Percentiles rank a stretch among this genome's conserved stretches.
These are phyloP conservation scores for Cladopsammia gracilis DNA, from an alignment of 64 coral and sea anemone genomes.

Conservation along the genomic window DNA sequence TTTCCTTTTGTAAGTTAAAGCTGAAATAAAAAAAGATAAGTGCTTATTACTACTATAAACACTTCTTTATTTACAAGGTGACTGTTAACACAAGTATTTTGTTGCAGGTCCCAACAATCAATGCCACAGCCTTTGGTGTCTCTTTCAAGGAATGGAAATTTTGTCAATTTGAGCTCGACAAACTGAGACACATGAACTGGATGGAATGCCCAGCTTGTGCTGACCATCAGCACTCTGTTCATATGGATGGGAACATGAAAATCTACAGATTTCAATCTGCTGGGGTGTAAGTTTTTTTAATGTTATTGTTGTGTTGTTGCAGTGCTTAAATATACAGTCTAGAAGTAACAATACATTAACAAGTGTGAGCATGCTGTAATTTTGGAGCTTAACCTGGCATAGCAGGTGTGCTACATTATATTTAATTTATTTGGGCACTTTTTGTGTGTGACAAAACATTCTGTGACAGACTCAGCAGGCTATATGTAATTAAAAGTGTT, in stretches of 20 bases:
- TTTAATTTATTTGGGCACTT: too few relatives aligned
- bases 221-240: constrained; percentile 69
- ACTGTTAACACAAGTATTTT: neutral
- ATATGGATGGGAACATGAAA: constrained; percentile 92
- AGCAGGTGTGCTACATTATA: too few relatives aligned
- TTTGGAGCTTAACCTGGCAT: too few relatives aligned
- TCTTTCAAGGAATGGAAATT: constrained; percentile 86
- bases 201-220: constrained; percentile 73
- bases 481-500: too few relatives aligned
- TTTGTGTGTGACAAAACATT: too few relatives aligned
- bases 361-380: too few relatives aligned
- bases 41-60: neutral
- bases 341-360: too few relatives aligned
- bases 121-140: constrained; percentile 42
- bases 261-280: constrained; percentile 73
- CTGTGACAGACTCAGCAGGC: too few relatives aligned
- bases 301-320: too few relatives aligned
- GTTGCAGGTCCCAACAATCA: constrained; percentile 51
- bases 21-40: too few relatives aligned
- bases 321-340: too few relatives aligned
- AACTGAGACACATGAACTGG: constrained; percentile 44
- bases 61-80: neutral
- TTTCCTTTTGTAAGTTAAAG: too few relatives aligned
- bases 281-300: constrained; percentile 62
- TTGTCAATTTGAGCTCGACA: constrained; percentile 64